phyloP scores from a whole-genome alignment of 2,888 invertebrate genomes.

The Osedax fenrisi region DNA sequence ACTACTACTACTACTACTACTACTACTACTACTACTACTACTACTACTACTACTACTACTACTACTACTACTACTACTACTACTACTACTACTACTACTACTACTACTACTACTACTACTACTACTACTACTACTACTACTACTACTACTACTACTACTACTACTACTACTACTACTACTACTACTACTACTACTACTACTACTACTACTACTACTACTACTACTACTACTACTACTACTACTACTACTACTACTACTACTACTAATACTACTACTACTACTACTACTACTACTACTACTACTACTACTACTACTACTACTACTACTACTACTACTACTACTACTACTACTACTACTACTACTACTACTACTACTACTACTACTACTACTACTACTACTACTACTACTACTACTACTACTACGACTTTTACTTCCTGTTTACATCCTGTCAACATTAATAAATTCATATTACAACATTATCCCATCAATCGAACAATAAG shows the following conservation, averaged over 20 bases:
- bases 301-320: background rate
- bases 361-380: no score
- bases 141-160: background rate
- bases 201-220: constrained; percentile 3
- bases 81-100: constrained; percentile 5
- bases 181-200: background rate
- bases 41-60: background rate
- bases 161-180: constrained; percentile 5
- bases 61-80: constrained; percentile 5
- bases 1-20: constrained; percentile 5
- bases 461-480: no score
- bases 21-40: background rate
- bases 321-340: background rate
- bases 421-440: no score
- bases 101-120: constrained; percentile 5
- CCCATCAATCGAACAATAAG: no score
- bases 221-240: constrained; percentile 6
- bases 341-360: background rate
- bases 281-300: background rate
- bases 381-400: no score
- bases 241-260: constrained; percentile 6
- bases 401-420: no score
- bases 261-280: background rate
- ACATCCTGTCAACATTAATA: no score
- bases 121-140: constrained; percentile 2